Evolutionary conservation across 1,140 invertebrate species (phyloP).

Genomic region (Scaptomyza hsui): DNA sequence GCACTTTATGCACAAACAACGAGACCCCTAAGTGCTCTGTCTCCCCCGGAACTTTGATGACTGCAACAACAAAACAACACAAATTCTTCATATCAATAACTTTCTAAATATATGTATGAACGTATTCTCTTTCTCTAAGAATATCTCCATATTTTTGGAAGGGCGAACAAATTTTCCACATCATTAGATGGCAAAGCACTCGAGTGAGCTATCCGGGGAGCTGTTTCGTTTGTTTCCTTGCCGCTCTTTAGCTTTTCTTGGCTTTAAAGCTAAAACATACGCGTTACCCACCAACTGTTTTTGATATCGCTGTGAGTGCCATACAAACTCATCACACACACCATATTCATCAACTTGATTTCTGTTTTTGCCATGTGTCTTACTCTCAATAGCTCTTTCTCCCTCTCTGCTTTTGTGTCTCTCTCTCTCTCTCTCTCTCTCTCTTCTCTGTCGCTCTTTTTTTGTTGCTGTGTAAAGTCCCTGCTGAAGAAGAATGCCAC

Average conservation of each 20-base stretch:
- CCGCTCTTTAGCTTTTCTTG: conserved; percentile 9
- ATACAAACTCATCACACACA: conserved; percentile 66
- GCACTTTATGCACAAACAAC: conserved; percentile 31
- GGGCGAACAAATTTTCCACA: conserved; percentile 67
- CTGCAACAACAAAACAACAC: conserved; percentile 46
- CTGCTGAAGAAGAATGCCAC: neutral
- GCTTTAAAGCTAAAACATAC: conserved; percentile 14
- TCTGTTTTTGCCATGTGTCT: conserved; percentile 32
- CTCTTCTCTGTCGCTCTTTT: neutral
- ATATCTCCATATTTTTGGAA: conserved; percentile 23
- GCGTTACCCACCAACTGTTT: conserved; percentile 32
- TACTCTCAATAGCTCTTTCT: neutral
- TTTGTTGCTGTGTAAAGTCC: conserved; percentile 16
- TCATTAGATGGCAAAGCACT: conserved; percentile 65
- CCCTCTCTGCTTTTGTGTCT: neutral
- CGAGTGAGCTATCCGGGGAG: conserved; percentile 47
- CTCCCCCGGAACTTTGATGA: conserved; percentile 22
- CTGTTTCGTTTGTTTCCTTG: conserved; percentile 28
- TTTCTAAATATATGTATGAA: conserved; percentile 36
- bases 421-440: neutral
- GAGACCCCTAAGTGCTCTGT: conserved; percentile 25
- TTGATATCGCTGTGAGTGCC: conserved; percentile 25
- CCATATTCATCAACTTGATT: conserved; percentile 73
- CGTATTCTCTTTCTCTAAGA: neutral
- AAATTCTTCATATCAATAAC: conserved; percentile 53